Percentiles rank a stretch among this genome's conserved stretches.
These are phyloP conservation scores for Rhinoderma darwinii DNA, from an alignment of 2,113 vertebrate genomes.

Conservation along the genomic window DNA sequence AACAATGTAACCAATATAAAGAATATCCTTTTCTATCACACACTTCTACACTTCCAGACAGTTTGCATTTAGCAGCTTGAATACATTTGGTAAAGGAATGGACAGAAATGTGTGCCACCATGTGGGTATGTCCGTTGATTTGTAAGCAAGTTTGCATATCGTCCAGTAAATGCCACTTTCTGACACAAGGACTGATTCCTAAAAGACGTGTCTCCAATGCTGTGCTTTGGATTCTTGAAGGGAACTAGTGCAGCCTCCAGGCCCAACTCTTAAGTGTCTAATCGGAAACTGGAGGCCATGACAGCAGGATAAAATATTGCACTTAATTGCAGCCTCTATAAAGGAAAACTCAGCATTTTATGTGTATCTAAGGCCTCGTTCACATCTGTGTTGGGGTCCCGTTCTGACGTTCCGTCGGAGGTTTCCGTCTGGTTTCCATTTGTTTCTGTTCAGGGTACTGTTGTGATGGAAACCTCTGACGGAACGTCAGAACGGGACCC, in stretches of 20 bases:
- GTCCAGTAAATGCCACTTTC: not conserved
- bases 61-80: no score
- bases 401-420: no score
- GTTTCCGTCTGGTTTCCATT: no score
- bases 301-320: constrained; percentile 14
- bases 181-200: not conserved
- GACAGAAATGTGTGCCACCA: not conserved
- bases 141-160: not conserved
- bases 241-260: constrained; percentile 6
- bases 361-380: no score
- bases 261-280: constrained; percentile 24
- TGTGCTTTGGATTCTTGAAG: not conserved
- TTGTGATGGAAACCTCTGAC: no score
- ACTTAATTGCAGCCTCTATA: constrained; percentile 10
- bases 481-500: no score
- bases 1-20: not conserved
- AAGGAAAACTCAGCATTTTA: not conserved
- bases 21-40: not conserved
- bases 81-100: not conserved
- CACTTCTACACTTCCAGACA: not conserved
- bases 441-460: no score
- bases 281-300: constrained; percentile 33
- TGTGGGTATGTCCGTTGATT: not conserved
- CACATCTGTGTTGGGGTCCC: no score
- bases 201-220: not conserved